Base-by-base conservation (phyloP, 53 echinoderm and acorn worm species). In the Mesocentrotus franciscanus region DNA sequence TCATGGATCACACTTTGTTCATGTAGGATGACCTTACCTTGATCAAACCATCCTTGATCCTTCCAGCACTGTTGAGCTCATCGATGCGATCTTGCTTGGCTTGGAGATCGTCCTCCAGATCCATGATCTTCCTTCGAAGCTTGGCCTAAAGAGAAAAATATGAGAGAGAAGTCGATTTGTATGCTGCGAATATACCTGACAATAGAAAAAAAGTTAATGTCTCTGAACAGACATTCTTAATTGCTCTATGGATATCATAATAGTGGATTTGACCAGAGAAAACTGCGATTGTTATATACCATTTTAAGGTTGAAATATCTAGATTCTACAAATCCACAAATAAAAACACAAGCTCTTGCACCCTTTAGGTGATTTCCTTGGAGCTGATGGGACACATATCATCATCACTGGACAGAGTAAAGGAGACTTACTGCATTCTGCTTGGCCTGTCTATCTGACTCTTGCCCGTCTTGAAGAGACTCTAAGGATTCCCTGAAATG, bases 51-150 rank as follows among this genome's bases (percentile, higher is more conserved):
- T 98, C 98, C 81, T 98, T 98, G 94, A 96, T 93, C 72, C 95
- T 97, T 85, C 90, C 95, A 26, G 98, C 96, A 66, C 97, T 96
- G 12, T 93, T 92, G 55, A 98, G 95, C 1, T 96, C 96, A 95
- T 98, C 97, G 29, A 98, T 96, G 68, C 94, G 96, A 62, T 98
- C 97, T n/a, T 96, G 94, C 71, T 98, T 97, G 9, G 94, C 96
- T 79, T 97, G 96, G 6, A 97, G 92, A 36, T 98, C 98, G 95
- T 96, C 96, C 90, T 98, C 94, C 7, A 98, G 90, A 29, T 96
- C 98, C 36, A 95, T 84, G 32, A 94, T 94, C 92, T 93, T 85
- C 95, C 97, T 96, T 24, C 94, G 85, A 35, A 98, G 92, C 66
- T 97, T 96, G 62, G 89, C 78, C 98, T 98, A 81, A 56, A 90